Base-by-base conservation (phyloP, 2,113 vertebrate genomes). In the Cyprinodon brontotheroides region DNA sequence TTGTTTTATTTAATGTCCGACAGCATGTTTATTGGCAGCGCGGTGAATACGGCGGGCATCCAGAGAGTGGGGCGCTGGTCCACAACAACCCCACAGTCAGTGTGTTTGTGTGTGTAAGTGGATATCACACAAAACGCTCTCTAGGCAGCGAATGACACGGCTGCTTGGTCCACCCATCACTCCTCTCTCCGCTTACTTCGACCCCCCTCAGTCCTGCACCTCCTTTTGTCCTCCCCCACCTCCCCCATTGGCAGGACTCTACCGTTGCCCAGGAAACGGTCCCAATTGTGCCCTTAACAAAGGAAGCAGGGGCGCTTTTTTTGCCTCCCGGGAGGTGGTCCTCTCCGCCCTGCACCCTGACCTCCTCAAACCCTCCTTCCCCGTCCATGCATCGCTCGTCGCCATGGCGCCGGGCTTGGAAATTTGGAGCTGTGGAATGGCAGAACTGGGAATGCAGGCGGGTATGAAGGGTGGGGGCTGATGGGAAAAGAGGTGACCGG, bases 271-370 rank as follows among this genome's bases (percentile, higher is more conserved):
- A 70, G 93, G 94, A 92, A 94, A 95, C 93, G 0, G 80, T 93
- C 89, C 87, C 92, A 83, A 94, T 94, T 94, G 94, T 95, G 89
- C 82, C 64, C 72, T 80, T 92, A 94, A 94, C 94, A 94, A 94
- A 92, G 78, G 91, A 82, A 87, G 88, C 80, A 29, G 78, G 83
- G 85, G 86, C 90, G 91, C 93, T 92, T 90, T 72, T 39, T 61
- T 91, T 82, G 83, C 86, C 87, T 92, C 90, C 78, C 83, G 69
- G 93, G 91, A 94, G 94, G 94, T 92, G 92, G 92, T 93, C 93
- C 82, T 80, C 90, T 90, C 87, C 87, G 65, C 87, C 86, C 89
- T 78, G 86, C 85, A 85, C 92, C 91, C 89, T 94, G 94, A 95
- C 94, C 94, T 89, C 86, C 80, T 82, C 89, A 71, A 90, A 87